Evolutionary conservation across 2,113 vertebrate genomes (phyloP).

Genomic region (Takifugu flavidus): DNA sequence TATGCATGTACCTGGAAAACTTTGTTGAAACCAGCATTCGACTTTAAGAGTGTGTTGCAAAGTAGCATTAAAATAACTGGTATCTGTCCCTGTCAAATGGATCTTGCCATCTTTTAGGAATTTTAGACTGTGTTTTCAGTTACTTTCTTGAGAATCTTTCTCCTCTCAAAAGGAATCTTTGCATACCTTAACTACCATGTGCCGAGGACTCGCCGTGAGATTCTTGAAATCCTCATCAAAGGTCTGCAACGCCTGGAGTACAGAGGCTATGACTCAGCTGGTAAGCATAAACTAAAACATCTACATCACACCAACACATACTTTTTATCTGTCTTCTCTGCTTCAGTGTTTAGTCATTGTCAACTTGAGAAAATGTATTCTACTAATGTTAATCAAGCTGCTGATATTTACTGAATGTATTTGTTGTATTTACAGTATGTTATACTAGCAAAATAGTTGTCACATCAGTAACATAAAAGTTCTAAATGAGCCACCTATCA

Average conservation of each 20-base stretch:
- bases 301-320: constrained; percentile 5
- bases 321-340: constrained; percentile 4
- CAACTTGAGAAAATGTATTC: background rate
- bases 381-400: background rate
- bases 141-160: background rate
- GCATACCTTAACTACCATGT: constrained; percentile 98
- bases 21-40: too few species aligned
- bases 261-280: constrained; percentile 96
- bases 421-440: background rate
- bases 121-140: background rate
- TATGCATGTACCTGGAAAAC: too few species aligned
- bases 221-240: constrained; percentile 95
- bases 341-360: background rate
- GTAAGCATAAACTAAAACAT: constrained; percentile 62
- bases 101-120: too few species aligned
- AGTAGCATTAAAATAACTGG: too few species aligned
- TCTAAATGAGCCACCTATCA: background rate
- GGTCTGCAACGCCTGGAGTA: constrained; percentile 94
- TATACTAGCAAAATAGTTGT: background rate
- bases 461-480: background rate
- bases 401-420: background rate
- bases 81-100: too few species aligned
- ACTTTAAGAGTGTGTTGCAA: too few species aligned
- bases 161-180: constrained; percentile 84
- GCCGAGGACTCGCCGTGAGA: constrained; percentile 90